A percentile compares a stretch with the other conserved stretches of the same genome.
phyloP scores from a whole-genome alignment of 1,140 invertebrate species.

The Drosophila oshimai region DNA sequence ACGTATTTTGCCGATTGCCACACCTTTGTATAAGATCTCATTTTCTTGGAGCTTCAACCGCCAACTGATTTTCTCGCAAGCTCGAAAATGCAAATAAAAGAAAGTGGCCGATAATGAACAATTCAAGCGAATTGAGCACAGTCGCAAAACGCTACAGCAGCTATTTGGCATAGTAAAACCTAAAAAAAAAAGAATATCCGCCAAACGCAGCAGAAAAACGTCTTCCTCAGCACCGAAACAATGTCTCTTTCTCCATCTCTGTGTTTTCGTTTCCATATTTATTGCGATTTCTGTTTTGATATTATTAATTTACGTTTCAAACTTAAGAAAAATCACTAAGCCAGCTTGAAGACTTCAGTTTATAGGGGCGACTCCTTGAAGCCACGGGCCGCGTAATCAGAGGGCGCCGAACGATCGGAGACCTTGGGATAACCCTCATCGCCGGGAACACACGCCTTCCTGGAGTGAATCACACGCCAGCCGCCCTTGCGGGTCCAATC shows the following conservation, averaged over 20 bases:
- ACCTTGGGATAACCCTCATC: conserved; percentile 86
- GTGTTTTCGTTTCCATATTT: conserved; percentile 56
- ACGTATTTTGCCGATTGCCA: too few species aligned
- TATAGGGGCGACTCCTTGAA: conserved; percentile 85
- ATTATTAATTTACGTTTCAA: conserved; percentile 50
- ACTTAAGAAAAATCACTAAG: conserved; percentile 41
- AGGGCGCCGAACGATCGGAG: conserved; percentile 84
- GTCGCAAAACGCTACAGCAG: conserved; percentile 42
- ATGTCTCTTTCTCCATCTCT: conserved; percentile 15
- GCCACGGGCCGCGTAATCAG: conserved; percentile 87
- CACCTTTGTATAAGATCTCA: neutral
- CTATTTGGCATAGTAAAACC: conserved; percentile 8
- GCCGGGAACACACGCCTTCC: conserved; percentile 85
- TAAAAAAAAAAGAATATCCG: conserved; percentile 15
- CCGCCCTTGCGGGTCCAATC: conserved; percentile 89
- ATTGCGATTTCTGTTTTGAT: conserved; percentile 56
- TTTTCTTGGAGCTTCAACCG: neutral
- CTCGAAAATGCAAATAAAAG: conserved; percentile 54
- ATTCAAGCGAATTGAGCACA: conserved; percentile 44
- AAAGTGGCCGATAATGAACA: conserved; percentile 37
- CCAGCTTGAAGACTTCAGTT: neutral
- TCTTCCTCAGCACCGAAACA: conserved; percentile 23
- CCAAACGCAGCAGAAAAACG: conserved; percentile 46
- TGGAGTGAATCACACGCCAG: conserved; percentile 85
- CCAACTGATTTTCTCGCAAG: neutral